phyloP scores from a whole-genome alignment of 2,888 invertebrate species.

The Drosophila incognita region DNA sequence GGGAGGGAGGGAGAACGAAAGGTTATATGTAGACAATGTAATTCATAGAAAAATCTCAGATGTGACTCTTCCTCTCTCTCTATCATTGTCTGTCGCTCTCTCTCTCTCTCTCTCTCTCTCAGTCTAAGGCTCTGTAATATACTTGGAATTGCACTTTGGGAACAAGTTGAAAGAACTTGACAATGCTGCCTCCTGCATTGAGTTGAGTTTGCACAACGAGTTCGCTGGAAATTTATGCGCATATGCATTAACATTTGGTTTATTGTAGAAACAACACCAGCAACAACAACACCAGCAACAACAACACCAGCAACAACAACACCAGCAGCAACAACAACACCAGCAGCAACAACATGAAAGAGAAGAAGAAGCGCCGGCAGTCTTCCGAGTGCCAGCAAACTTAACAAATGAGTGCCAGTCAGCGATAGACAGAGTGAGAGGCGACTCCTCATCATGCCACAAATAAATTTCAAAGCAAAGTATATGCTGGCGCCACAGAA shows the following conservation, averaged over 20 bases:
- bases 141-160: slow-evolving; percentile 20
- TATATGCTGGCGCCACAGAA: slow-evolving; percentile 52
- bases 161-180: slow-evolving; percentile 19
- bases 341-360: not conserved
- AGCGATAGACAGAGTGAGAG: slow-evolving; percentile 4
- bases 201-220: slow-evolving; percentile 15
- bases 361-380: not conserved
- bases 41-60: slow-evolving; percentile 21
- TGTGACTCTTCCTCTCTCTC: not conserved
- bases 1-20: not conserved
- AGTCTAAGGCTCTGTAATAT: slow-evolving; percentile 6
- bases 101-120: not conserved
- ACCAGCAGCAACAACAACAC: not conserved
- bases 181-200: slow-evolving; percentile 25
- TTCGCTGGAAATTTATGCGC: slow-evolving; percentile 64
- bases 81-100: not conserved
- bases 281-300: not conserved
- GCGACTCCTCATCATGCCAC: slow-evolving; percentile 20
- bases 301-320: not conserved
- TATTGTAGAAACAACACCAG: slow-evolving; percentile 9
- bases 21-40: not conserved
- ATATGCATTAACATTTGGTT: slow-evolving; percentile 74
- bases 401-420: slow-evolving; percentile 67
- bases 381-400: slow-evolving; percentile 42
- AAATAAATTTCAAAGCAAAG: slow-evolving; percentile 31